Base-by-base conservation (phyloP, 2,888 invertebrate genomes). In the Polyommatus iphigenia region DNA sequence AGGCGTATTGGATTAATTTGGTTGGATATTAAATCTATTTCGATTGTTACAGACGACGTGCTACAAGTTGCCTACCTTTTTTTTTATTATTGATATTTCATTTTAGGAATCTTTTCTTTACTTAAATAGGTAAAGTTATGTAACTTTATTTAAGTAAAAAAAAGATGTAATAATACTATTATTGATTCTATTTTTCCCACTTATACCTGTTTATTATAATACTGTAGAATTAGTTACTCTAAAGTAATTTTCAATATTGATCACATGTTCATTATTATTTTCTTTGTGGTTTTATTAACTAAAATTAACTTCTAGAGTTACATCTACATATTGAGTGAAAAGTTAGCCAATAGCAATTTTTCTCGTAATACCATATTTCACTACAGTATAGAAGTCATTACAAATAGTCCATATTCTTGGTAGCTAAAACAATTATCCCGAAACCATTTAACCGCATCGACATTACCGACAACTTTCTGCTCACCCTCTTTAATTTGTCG, bases 1-100 rank as follows among this genome's bases (percentile, higher is more conserved):
- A 85, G 87, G 84, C 79, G 85, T 87, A 92, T 90, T 89, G 91
- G 91, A 92, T 93, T 92, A 92, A 90, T 88, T 87, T 88, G 80
- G 83, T 77, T 80, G 81, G 81, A 82, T 75, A 50, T 77, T 57
- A 41, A 57, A 77, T 57, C 72, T 71, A 67, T 67, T 76, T 57
- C 54, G 13, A 57, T 36, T 77, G 36, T 75, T 24, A 46, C 13
- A 50, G 20, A 71, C 77, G 57, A 13, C 20, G 29, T 29, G 15
- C 41, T n/a, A 59, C 41, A 59, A 59, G 59, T 76, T 76, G 24
- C 41, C 20, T 41, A 62, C 20, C 20, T 36, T 41, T 62, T 41
- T 41, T 62, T 41, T 62, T 20, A 41, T 36, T 62, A 59, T 32
- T 18, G 24, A 62, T 15, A 62, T 67, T 29, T 15, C 15, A 18